Conservation (phyloP, 64 coral and sea anemone species). For the Cladopsammia gracilis region DNA sequence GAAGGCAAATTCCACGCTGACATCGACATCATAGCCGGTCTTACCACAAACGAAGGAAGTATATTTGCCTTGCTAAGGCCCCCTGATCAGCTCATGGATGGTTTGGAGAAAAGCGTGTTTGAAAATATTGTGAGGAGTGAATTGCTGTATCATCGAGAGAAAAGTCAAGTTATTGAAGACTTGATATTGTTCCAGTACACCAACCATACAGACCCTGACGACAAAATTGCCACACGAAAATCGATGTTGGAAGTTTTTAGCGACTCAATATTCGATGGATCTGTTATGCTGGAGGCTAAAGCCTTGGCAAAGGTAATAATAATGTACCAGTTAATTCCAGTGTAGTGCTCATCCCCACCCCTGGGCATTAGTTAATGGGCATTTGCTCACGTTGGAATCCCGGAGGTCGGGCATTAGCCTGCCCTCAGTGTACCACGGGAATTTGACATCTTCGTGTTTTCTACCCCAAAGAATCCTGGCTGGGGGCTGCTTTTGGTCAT, state of each 20-base stretch:
- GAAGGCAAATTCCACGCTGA: conserved; percentile 3
- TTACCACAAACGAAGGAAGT: conserved; percentile 19
- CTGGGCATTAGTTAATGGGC: too few relatives aligned
- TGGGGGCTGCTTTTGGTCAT: too few relatives aligned
- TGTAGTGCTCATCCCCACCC: too few relatives aligned
- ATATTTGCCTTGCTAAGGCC: neutral
- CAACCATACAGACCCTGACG: neutral
- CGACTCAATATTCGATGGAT: neutral
- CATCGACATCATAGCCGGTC: conserved; percentile 12
- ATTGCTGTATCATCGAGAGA: neutral
- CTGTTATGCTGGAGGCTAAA: neutral
- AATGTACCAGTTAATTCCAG: too few relatives aligned
- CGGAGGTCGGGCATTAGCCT: too few relatives aligned
- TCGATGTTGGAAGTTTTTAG: neutral
- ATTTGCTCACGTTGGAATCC: too few relatives aligned
- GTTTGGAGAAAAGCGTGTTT: conserved; percentile 6
- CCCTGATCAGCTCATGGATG: neutral
- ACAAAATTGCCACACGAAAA: neutral
- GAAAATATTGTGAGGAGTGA: neutral
- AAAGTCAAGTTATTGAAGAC: neutral
- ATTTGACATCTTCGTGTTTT: too few relatives aligned
- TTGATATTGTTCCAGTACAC: conserved; percentile 1
- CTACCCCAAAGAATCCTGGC: too few relatives aligned
- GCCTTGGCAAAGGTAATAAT: neutral
- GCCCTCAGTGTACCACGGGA: too few relatives aligned